These are phyloP conservation scores for Drosophila aff. DNA, from an alignment of 1,140 invertebrate genomes.

Conservation along the genomic window DNA sequence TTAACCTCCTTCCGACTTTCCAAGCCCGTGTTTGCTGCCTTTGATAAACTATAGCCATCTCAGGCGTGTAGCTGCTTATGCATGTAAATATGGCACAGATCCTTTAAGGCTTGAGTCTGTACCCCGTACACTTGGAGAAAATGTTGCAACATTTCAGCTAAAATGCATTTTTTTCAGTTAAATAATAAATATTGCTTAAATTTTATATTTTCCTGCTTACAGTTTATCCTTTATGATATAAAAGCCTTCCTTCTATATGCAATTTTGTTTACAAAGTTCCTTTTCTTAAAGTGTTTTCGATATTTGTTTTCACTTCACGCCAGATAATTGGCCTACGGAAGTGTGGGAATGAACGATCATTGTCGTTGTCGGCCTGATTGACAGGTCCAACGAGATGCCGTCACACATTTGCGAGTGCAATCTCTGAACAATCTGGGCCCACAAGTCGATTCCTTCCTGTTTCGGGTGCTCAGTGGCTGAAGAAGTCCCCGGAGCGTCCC, in stretches of 20 bases:
- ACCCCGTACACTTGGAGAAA: neutral
- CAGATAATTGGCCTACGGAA: conserved; percentile 39
- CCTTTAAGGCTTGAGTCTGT: conserved; percentile 14
- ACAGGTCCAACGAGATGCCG: conserved; percentile 33
- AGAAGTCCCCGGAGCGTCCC: conserved; percentile 21
- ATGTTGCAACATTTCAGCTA: neutral
- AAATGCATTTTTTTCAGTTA: too few relatives aligned
- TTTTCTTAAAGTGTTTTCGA: neutral
- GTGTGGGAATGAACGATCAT: conserved; percentile 27
- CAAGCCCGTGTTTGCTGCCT: conserved; percentile 19
- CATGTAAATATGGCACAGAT: conserved; percentile 27
- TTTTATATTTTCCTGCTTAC: too few relatives aligned
- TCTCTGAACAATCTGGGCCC: conserved; percentile 31
- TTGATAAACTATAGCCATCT: conserved; percentile 47
- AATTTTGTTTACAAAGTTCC: neutral
- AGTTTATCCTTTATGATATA: too few relatives aligned
- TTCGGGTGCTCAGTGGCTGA: conserved; percentile 26
- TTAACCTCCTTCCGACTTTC: conserved; percentile 60
- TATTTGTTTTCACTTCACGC: conserved; percentile 29
- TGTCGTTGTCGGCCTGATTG: conserved; percentile 20
- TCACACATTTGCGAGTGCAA: conserved; percentile 20
- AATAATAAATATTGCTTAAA: too few relatives aligned
- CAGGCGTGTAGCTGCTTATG: conserved; percentile 52
- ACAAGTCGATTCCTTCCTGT: conserved; percentile 40
- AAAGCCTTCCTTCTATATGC: too few relatives aligned